Evolutionary conservation across 2,113 vertebrate genomes (phyloP), one percentile per base, ranked within the genome.

Genomic region (Chaetops frenatus): DNA sequence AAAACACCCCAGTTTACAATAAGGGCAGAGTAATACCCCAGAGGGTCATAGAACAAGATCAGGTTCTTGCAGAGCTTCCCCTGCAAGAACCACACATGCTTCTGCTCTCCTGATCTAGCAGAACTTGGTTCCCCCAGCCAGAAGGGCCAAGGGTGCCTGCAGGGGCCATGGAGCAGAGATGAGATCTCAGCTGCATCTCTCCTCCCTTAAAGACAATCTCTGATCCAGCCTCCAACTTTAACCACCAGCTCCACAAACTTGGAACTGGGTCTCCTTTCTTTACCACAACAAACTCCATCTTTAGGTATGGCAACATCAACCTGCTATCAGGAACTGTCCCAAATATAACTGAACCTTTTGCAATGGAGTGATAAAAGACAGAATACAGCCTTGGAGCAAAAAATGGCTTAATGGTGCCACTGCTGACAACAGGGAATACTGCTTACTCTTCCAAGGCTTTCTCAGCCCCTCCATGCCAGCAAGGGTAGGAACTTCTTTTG

Each of bases 121-220:
- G 7, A 80, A 15, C 54, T 60, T 69, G 42, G 61, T 8, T 88
- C 17, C 27, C 16, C 21, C 27, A n/a, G 44, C 5, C 50, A 61
- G 22, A 80, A 65, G 20, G 36, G 19, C 21, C 1, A 0, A 54
- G 27, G 27, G 6, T 31, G 7, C 27, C n/a, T 47, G 29, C 58
- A 72, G 36, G 16, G n/a, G 12, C 28, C 2, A 1, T 38, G n/a
- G 31, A 61, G 7, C 33, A 42, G 17, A 2, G 1, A 35, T 11
- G 20, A 86, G 27, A 95, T 8, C 47, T 51, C 78, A 73, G 28
- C 15, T 6, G 0, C 38, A 44, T 25, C 17, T 42, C 31, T 83
- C 51, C 14, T 65, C 16, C 51, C 35, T 80, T 25, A n/a, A 42
- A 73, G 33, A 65, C 2, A 10, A 56, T 4, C 40, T 64, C 70